Evolutionary conservation across 2,888 invertebrate species (phyloP).

Genomic region (Heteromurus nitidus): DNA sequence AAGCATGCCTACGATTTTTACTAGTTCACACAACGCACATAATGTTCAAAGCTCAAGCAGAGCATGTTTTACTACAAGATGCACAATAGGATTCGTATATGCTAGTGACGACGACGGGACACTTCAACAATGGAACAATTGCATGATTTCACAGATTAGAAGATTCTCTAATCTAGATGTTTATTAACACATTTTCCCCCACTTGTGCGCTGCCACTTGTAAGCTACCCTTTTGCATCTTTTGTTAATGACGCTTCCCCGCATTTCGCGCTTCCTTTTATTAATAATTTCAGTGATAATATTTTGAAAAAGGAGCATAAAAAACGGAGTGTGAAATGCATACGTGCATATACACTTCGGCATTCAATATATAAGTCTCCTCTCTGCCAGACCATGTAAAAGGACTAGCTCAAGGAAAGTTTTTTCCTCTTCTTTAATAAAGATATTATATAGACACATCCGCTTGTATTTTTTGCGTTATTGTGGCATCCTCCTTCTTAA

Average conservation of each 20-base stretch:
- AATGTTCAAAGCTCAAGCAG: background rate
- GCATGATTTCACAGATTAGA: conserved; percentile 39
- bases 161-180: conserved; percentile 19
- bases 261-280: background rate
- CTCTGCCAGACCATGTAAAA: conserved; percentile 35
- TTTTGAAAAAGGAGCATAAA: background rate
- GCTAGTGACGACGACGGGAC: too few relatives aligned
- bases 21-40: conserved; percentile 2
- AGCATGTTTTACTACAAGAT: too few relatives aligned
- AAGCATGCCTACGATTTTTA: conserved; percentile 10
- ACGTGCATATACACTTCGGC: background rate
- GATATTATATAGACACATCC: conserved; percentile 27
- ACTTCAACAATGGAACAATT: conserved; percentile 49
- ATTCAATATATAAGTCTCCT: background rate
- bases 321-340: conserved; percentile 36
- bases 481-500: background rate
- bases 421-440: conserved; percentile 18
- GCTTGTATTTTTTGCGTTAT: conserved; percentile 2
- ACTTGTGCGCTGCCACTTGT: conserved; percentile 13
- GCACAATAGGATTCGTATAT: too few relatives aligned
- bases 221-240: too few relatives aligned
- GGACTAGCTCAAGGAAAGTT: conserved; percentile 48
- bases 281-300: background rate
- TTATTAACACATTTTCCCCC: conserved; percentile 33
- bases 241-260: background rate